Percentiles rank a stretch among this genome's conserved stretches.
phyloP scores from a whole-genome alignment of 1,140 invertebrate species.

The Mya arenaria region DNA sequence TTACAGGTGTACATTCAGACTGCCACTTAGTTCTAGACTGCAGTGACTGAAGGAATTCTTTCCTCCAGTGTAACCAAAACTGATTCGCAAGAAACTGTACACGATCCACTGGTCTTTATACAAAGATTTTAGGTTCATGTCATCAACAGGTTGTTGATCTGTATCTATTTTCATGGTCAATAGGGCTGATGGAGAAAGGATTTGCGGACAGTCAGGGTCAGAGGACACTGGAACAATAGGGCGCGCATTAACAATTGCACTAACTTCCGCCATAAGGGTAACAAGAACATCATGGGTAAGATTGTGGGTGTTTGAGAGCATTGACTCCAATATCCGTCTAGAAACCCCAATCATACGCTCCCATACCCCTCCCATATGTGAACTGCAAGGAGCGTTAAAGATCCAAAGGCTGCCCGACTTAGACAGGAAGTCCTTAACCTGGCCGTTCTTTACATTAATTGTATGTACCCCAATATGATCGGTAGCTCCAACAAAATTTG shows the following conservation, averaged over 20 bases:
- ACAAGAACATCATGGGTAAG: constrained; percentile 36
- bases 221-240: constrained; percentile 19
- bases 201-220: not conserved
- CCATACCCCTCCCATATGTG: no score
- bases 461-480: no score
- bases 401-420: not conserved
- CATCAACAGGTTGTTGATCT: no score
- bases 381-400: constrained; percentile 38
- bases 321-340: constrained; percentile 25
- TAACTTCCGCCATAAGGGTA: constrained; percentile 39
- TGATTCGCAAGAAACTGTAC: not conserved
- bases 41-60: no score
- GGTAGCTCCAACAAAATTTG: constrained; percentile 23
- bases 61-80: not conserved
- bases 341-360: constrained; percentile 54
- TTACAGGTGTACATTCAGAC: not conserved
- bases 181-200: constrained; percentile 1
- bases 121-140: not conserved
- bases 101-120: not conserved
- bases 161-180: no score
- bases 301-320: not conserved
- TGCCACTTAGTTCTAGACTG: not conserved
- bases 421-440: not conserved
- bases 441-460: not conserved
- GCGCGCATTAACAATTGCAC: constrained; percentile 37